Evolutionary conservation across 2,888 invertebrate species (phyloP).

Genomic region (Bellardia pandia): DNA sequence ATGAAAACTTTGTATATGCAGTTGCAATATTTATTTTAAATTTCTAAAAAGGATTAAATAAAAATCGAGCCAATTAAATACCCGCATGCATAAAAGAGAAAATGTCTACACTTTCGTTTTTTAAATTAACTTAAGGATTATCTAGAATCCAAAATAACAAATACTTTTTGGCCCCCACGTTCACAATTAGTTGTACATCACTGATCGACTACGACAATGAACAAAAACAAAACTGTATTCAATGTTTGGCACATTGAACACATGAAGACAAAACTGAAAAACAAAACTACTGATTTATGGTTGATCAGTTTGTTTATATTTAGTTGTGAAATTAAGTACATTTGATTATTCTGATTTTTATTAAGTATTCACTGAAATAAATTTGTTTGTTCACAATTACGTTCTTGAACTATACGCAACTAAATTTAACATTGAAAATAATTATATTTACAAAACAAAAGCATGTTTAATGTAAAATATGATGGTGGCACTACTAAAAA

Average conservation of each 20-base stretch:
- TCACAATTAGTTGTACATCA: not conserved
- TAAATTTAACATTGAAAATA: not conserved
- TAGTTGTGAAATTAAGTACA: slow-evolving; percentile 39
- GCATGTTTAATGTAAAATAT: not conserved
- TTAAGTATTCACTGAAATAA: slow-evolving; percentile 25
- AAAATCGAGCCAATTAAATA: too few species aligned
- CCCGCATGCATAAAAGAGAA: too few species aligned
- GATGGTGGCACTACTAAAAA: too few species aligned
- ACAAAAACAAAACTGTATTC: slow-evolving; percentile 15
- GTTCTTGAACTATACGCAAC: slow-evolving; percentile 5
- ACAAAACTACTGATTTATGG: slow-evolving; percentile 56
- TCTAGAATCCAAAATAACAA: too few species aligned
- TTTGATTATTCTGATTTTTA: slow-evolving; percentile 32
- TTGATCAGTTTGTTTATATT: slow-evolving; percentile 46
- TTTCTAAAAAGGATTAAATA: too few species aligned
- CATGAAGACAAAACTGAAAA: not conserved
- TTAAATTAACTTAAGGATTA: too few species aligned
- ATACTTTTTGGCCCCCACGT: not conserved
- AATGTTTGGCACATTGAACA: slow-evolving; percentile 50
- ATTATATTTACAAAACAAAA: not conserved
- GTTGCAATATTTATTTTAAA: too few species aligned
- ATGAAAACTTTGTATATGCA: too few species aligned
- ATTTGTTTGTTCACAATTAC: not conserved
- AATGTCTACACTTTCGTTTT: too few species aligned
- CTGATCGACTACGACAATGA: slow-evolving; percentile 21